Conservation (phyloP, 2,888 invertebrate species). For the Orthosia gothica region DNA sequence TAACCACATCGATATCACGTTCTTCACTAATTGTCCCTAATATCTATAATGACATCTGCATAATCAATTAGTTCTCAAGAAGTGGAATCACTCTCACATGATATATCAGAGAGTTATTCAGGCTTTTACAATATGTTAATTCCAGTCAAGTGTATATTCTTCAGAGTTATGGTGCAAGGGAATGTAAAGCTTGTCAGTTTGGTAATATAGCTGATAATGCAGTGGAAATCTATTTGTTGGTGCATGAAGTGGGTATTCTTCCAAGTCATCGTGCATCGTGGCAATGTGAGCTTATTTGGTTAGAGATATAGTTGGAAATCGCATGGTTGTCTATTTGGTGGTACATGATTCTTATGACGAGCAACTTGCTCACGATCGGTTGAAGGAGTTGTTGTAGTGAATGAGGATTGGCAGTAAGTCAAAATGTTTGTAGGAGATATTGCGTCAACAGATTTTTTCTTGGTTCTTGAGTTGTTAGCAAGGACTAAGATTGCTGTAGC, state of each 20-base stretch:
- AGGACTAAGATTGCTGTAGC: neutral
- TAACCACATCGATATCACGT: conserved; percentile 8
- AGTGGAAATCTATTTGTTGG: neutral
- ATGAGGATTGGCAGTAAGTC: conserved; percentile 15
- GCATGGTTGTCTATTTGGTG: neutral
- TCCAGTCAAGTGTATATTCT: conserved; percentile 35
- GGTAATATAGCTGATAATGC: conserved; percentile 5
- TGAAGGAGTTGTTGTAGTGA: conserved; percentile 22
- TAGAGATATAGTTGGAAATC: conserved; percentile 8
- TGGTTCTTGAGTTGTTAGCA: no score
- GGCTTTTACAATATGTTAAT: conserved; percentile 46
- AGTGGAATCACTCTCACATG: conserved; percentile 51
- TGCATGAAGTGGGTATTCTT: conserved; percentile 28
- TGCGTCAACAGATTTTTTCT: no score
- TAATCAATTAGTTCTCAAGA: conserved; percentile 47
- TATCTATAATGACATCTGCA: conserved; percentile 34
- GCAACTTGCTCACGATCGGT: conserved; percentile 38
- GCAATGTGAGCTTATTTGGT: conserved; percentile 1
- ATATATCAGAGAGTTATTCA: conserved; percentile 30
- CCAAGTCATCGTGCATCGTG: conserved; percentile 1
- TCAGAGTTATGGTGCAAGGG: neutral
- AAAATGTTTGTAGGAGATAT: neutral
- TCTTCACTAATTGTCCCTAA: conserved; percentile 34
- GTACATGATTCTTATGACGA: conserved; percentile 31
- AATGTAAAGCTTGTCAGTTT: neutral